These are phyloP conservation scores for Parazoanthus darwini DNA, from an alignment of 92 coral and sea anemone species.

Conservation along the genomic window DNA sequence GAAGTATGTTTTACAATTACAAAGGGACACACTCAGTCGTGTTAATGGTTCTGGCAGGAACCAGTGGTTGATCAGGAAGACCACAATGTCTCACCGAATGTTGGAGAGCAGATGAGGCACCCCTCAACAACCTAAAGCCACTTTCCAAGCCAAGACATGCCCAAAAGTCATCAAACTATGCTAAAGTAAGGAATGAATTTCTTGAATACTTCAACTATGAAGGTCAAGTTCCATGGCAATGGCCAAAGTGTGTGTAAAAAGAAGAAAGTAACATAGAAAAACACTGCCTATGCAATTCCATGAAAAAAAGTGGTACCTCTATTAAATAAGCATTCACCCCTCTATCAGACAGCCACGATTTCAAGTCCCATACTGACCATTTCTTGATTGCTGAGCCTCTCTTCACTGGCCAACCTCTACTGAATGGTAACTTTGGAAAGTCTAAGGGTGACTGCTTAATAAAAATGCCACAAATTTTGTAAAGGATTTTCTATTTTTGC, in stretches of 20 bases:
- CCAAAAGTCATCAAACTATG: conserved; percentile 50
- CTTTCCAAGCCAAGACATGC: conserved; percentile 45
- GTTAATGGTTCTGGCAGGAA: conserved; percentile 46
- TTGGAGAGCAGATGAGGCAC: conserved; percentile 45
- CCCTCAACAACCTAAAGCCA: conserved; percentile 45
- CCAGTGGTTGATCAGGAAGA: conserved; percentile 36
- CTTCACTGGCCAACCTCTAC: background rate
- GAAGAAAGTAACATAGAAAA: background rate
- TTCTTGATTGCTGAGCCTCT: background rate
- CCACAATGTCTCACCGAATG: conserved; percentile 30
- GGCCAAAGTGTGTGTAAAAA: conserved; percentile 43
- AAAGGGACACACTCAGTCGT: conserved; percentile 50
- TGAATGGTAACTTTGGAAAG: background rate
- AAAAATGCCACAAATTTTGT: background rate
- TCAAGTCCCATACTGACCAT: background rate
- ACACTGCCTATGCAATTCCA: conserved; percentile 1
- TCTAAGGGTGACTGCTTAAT: background rate
- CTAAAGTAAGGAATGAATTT: conserved; percentile 47
- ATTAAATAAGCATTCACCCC: conserved; percentile 9
- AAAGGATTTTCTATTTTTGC: background rate
- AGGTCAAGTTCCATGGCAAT: conserved; percentile 50
- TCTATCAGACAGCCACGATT: conserved; percentile 8
- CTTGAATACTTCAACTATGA: conserved; percentile 50
- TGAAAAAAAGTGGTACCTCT: conserved; percentile 33
- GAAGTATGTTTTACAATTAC: conserved; percentile 42